These are phyloP conservation scores for Dyspetes luteomarginatus DNA, from an alignment of 2,888 invertebrate species.

Conservation along the genomic window DNA sequence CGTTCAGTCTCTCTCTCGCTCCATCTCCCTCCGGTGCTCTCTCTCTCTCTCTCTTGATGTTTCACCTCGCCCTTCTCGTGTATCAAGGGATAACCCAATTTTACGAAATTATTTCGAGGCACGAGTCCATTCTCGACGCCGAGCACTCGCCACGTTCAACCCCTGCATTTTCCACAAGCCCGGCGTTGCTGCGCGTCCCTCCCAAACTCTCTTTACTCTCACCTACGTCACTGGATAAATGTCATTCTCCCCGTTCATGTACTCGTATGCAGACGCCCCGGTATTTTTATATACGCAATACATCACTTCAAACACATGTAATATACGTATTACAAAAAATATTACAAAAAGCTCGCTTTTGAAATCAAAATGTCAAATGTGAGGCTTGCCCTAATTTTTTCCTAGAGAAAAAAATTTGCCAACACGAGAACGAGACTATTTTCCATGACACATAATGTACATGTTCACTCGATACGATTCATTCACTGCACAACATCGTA, in stretches of 20 bases:
- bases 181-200: slow-evolving; percentile 5
- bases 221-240: slow-evolving; percentile 9
- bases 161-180: slow-evolving; percentile 9
- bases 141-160: slow-evolving; percentile 13
- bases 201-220: not conserved
- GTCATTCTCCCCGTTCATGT: not conserved
- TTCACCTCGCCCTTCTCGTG: slow-evolving; percentile 27
- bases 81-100: slow-evolving; percentile 75
- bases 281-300: no score
- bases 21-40: not conserved
- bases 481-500: not conserved
- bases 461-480: not conserved
- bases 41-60: not conserved
- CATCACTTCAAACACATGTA: not conserved
- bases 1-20: not conserved
- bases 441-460: not conserved
- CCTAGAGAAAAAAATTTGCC: not conserved
- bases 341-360: not conserved
- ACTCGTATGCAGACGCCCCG: not conserved
- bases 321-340: not conserved
- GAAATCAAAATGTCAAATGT: slow-evolving; percentile 15
- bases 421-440: not conserved
- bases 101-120: slow-evolving; percentile 73
- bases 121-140: slow-evolving; percentile 54
- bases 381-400: slow-evolving; percentile 7